Conservation (phyloP, 2,797 vertebrate genomes). For the Eleutherodactylus coqui region DNA sequence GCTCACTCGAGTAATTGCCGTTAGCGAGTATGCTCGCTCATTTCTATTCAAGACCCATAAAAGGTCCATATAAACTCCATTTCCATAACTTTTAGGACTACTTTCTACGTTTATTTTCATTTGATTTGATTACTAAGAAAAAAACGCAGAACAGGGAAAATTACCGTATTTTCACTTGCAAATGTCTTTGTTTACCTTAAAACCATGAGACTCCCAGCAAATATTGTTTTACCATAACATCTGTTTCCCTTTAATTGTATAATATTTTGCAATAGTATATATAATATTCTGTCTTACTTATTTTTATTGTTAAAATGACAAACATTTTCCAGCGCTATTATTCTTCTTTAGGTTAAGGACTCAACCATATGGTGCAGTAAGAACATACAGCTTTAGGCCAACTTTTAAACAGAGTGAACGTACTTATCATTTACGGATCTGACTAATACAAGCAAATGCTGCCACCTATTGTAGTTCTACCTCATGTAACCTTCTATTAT, state of each 20-base stretch:
- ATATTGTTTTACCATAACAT: slow-evolving; percentile 55
- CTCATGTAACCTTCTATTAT: background rate
- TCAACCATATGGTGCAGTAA: slow-evolving; percentile 62
- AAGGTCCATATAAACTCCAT: no score
- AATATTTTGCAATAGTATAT: slow-evolving; percentile 53
- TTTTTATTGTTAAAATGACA: slow-evolving; percentile 63
- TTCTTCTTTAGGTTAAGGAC: slow-evolving; percentile 70
- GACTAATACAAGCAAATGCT: slow-evolving; percentile 70
- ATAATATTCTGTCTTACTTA: slow-evolving; percentile 62
- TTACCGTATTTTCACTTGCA: slow-evolving; percentile 24
- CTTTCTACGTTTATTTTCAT: background rate
- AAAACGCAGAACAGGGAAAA: slow-evolving; percentile 19
- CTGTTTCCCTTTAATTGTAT: slow-evolving; percentile 61
- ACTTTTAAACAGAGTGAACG: slow-evolving; percentile 48
- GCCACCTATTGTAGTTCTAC: slow-evolving; percentile 71
- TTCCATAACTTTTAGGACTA: background rate
- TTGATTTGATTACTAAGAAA: background rate
- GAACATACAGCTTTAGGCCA: slow-evolving; percentile 65
- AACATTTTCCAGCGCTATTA: slow-evolving; percentile 70
- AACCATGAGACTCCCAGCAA: slow-evolving; percentile 30
- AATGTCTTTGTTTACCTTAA: slow-evolving; percentile 45
- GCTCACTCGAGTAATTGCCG: no score
- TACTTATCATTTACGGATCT: background rate
- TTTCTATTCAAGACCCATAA: no score
- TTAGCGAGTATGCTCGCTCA: no score